Percentiles rank a stretch among this genome's conserved stretches.
phyloP scores from a whole-genome alignment of 2,888 invertebrate species.

The Mechanitis mazaeus region DNA sequence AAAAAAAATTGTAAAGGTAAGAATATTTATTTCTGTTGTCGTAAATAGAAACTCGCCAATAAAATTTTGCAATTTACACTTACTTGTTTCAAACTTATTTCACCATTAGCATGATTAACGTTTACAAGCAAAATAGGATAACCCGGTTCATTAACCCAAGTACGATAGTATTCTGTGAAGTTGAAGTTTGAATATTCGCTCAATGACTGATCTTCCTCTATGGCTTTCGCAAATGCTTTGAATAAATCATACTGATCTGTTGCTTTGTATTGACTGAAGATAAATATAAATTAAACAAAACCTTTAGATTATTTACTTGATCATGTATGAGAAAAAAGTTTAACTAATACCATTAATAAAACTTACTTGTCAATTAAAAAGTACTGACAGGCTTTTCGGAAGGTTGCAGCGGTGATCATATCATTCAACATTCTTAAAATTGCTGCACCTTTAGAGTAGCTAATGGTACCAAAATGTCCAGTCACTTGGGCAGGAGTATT shows the following conservation, averaged over 20 bases:
- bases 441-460: constrained; percentile 80
- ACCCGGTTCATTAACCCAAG: constrained; percentile 80
- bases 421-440: constrained; percentile 62
- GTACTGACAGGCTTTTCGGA: constrained; percentile 47
- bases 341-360: no score
- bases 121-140: constrained; percentile 76
- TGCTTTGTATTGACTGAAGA: constrained; percentile 55
- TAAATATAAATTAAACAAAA: background rate
- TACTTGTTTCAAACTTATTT: constrained; percentile 59
- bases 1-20: no score
- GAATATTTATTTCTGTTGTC: no score
- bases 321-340: no score
- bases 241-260: constrained; percentile 72
- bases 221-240: constrained; percentile 59
- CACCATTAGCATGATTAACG: constrained; percentile 53
- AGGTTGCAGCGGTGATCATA: constrained; percentile 54
- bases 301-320: no score
- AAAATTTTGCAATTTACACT: constrained; percentile 18
- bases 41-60: no score
- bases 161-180: constrained; percentile 69
- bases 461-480: constrained; percentile 81
- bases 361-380: constrained; percentile 73
- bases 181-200: constrained; percentile 49
- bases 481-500: constrained; percentile 78
- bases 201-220: constrained; percentile 47